These are phyloP conservation scores for Helicolenus hilgendorfi DNA, from an alignment of 2,797 vertebrate genomes.

Conservation along the genomic window DNA sequence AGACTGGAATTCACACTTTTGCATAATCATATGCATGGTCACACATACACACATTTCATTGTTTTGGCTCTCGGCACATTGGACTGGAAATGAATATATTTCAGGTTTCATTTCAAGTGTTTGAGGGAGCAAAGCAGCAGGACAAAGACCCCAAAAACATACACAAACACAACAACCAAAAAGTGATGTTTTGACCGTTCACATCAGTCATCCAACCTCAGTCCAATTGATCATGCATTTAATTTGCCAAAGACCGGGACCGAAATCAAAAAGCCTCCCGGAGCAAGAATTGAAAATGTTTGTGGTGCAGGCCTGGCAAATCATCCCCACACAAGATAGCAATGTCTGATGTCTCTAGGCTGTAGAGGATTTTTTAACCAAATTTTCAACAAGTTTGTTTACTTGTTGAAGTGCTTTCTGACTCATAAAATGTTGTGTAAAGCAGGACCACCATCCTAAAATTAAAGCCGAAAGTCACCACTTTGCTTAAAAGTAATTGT, in stretches of 20 bases:
- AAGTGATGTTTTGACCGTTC: neutral
- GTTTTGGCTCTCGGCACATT: neutral
- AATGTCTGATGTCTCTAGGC: neutral
- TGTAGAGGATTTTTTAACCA: neutral
- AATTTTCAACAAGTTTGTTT: neutral
- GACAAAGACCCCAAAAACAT: neutral
- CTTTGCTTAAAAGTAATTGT: neutral
- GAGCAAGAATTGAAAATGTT: neutral
- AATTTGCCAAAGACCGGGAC: neutral
- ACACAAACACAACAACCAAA: neutral
- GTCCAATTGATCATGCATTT: slow-evolving; percentile 7
- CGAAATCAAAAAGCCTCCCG: neutral
- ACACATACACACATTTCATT: neutral
- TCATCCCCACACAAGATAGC: neutral
- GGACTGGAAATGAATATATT: neutral
- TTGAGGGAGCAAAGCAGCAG: neutral
- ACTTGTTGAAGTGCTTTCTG: neutral
- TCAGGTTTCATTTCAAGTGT: neutral
- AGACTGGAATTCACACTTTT: neutral
- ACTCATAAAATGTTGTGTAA: neutral
- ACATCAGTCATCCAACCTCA: neutral
- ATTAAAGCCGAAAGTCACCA: neutral
- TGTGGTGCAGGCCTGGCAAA: neutral
- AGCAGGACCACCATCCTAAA: neutral
- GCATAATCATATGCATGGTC: neutral